These are phyloP conservation scores for Melangyna quadrimaculata DNA, from an alignment of 2,888 invertebrate genomes.

Conservation along the genomic window DNA sequence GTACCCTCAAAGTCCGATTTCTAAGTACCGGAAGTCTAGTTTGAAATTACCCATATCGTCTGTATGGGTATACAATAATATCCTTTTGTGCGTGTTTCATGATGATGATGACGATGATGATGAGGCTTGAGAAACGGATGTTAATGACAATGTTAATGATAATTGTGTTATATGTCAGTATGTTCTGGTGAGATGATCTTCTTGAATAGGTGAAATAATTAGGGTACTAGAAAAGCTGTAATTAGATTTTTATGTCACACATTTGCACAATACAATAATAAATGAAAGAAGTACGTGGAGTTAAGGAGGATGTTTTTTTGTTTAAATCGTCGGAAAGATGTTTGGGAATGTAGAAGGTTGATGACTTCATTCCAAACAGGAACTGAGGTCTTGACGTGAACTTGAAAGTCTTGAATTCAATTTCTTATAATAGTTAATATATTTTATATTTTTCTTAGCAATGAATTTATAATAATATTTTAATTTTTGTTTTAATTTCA, in stretches of 20 bases:
- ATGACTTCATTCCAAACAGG: background rate
- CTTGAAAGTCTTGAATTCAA: background rate
- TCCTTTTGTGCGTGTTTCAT: slow-evolving; percentile 61
- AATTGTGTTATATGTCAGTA: slow-evolving; percentile 31
- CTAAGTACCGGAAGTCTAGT: slow-evolving; percentile 56
- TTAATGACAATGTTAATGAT: slow-evolving; percentile 38
- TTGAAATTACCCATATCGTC: slow-evolving; percentile 24
- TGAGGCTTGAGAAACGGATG: slow-evolving; percentile 17
- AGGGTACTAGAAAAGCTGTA: slow-evolving; percentile 45
- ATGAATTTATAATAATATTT: slow-evolving; percentile 23
- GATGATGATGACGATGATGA: slow-evolving; percentile 49
- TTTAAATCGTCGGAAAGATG: no score
- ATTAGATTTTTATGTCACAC: slow-evolving; percentile 65
- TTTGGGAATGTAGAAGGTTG: background rate
- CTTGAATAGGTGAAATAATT: slow-evolving; percentile 72
- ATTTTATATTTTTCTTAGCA: slow-evolving; percentile 45
- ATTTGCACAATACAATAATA: background rate
- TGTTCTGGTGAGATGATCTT: slow-evolving; percentile 54
- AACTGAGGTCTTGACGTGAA: no score
- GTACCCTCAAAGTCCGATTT: slow-evolving; percentile 28
- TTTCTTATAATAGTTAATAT: slow-evolving; percentile 28
- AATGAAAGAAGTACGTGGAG: background rate
- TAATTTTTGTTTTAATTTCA: slow-evolving; percentile 77
- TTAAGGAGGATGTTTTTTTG: background rate
- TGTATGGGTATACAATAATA: background rate